phyloP scores from a whole-genome alignment of 2,113 vertebrate genomes.

The Pseudorhombus dupliciocellatus region DNA sequence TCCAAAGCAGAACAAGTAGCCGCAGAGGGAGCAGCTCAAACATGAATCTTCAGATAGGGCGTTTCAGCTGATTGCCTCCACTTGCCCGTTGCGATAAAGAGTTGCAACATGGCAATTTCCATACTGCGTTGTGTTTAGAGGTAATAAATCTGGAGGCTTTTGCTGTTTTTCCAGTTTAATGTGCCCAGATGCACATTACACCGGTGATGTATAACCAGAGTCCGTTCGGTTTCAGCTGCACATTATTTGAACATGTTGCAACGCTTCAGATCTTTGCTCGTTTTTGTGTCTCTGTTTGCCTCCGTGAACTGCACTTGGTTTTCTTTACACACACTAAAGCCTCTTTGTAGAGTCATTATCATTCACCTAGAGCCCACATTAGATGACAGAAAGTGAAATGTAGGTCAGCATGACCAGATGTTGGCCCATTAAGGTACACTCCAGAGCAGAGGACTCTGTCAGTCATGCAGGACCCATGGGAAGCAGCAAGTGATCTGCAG shows the following conservation, averaged over 20 bases:
- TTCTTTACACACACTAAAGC: constrained; percentile 1
- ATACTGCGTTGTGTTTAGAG: constrained; percentile 19
- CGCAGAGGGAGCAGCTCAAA: constrained; percentile 3
- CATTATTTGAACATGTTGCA: constrained; percentile 36
- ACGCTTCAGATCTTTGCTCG: constrained; percentile 37
- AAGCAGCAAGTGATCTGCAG: constrained; percentile 43
- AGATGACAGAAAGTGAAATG: constrained; percentile 51
- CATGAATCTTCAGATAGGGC: constrained; percentile 44
- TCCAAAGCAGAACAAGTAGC: constrained; percentile 23
- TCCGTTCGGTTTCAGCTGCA: constrained; percentile 32
- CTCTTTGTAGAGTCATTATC: constrained; percentile 16
- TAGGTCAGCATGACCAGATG: constrained; percentile 65
- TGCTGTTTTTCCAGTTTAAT: constrained; percentile 39
- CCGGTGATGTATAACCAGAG: constrained; percentile 19
- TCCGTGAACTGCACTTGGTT: constrained; percentile 19
- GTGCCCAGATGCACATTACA: constrained; percentile 16
- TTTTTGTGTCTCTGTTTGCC: constrained; percentile 30
- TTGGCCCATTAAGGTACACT: constrained; percentile 39
- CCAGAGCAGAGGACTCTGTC: constrained; percentile 56
- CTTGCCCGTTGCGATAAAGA: constrained; percentile 20
- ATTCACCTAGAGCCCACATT: constrained; percentile 33
- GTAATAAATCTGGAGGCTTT: constrained; percentile 23
- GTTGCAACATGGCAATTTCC: constrained; percentile 30
- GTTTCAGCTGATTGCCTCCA: constrained; percentile 44
- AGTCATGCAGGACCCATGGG: constrained; percentile 51